Conservation (phyloP, 2,888 invertebrate genomes). For the Sarcophaga carnaria region DNA sequence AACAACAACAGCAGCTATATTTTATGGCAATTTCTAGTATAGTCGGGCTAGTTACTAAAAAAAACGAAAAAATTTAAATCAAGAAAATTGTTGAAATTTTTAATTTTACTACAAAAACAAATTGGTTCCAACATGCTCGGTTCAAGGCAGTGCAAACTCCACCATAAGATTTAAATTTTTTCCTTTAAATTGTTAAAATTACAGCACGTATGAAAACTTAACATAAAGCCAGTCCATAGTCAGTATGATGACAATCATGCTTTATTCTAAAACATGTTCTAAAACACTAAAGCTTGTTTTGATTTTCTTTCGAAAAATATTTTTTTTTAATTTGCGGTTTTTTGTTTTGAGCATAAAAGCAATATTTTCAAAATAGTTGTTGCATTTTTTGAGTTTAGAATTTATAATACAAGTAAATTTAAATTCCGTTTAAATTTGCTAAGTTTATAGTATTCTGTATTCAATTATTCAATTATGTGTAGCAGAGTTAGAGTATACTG, state of each 20-base stretch:
- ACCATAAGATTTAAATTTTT: neutral
- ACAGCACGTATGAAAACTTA: constrained; percentile 53
- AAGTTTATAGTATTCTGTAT: no score
- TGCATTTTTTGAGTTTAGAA: no score
- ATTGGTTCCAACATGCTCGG: constrained; percentile 43
- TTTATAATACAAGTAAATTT: no score
- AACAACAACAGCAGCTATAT: neutral
- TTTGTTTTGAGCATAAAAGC: neutral
- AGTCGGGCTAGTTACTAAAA: constrained; percentile 14
- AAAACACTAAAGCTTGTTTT: neutral
- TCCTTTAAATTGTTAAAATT: constrained; percentile 1
- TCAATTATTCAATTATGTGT: no score
- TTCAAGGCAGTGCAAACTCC: constrained; percentile 57
- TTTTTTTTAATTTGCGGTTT: neutral
- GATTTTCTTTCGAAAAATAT: neutral
- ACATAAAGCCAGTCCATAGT: neutral
- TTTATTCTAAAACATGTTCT: neutral
- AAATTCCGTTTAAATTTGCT: no score
- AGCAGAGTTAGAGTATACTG: no score
- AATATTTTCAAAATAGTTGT: no score
- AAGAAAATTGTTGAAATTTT: constrained; percentile 12
- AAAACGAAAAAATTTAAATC: constrained; percentile 2
- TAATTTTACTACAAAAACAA: constrained; percentile 40
- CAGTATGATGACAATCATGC: neutral
- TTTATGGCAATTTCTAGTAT: constrained; percentile 40